These are phyloP conservation scores for Chionomys nivalis DNA, from an alignment of 2,113 vertebrate species.

Conservation along the genomic window DNA sequence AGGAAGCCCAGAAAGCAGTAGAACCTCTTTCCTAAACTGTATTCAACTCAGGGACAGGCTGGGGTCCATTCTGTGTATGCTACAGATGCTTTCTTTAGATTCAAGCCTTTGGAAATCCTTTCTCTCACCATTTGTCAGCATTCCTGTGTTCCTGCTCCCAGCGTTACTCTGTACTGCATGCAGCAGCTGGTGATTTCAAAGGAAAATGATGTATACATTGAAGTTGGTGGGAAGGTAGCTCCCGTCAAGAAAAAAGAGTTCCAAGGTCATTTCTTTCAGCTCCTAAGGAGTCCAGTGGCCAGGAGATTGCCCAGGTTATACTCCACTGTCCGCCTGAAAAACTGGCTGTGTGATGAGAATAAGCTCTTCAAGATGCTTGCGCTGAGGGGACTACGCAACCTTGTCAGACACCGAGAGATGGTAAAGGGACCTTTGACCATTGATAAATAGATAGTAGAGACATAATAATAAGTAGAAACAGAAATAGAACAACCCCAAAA, in stretches of 20 bases:
- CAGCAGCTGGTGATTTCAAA: not conserved
- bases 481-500: not conserved
- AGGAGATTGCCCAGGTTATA: conserved; percentile 69
- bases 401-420: conserved; percentile 55
- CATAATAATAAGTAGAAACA: not conserved
- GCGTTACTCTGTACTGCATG: not conserved
- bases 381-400: conserved; percentile 61
- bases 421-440: conserved; percentile 44
- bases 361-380: conserved; percentile 62
- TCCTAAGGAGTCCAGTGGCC: conserved; percentile 76
- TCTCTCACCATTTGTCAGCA: not conserved
- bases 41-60: not conserved
- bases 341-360: conserved; percentile 70
- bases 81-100: not conserved
- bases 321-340: conserved; percentile 57
- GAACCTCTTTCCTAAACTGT: not conserved
- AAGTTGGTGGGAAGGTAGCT: not conserved
- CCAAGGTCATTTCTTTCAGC: conserved; percentile 70
- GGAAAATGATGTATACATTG: not conserved
- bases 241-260: not conserved
- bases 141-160: not conserved
- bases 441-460: not conserved
- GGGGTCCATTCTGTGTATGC: not conserved
- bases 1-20: not conserved
- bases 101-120: conserved; percentile 13